Base-by-base conservation (phyloP, 2,113 vertebrate genomes). In the Neogale vison region DNA sequence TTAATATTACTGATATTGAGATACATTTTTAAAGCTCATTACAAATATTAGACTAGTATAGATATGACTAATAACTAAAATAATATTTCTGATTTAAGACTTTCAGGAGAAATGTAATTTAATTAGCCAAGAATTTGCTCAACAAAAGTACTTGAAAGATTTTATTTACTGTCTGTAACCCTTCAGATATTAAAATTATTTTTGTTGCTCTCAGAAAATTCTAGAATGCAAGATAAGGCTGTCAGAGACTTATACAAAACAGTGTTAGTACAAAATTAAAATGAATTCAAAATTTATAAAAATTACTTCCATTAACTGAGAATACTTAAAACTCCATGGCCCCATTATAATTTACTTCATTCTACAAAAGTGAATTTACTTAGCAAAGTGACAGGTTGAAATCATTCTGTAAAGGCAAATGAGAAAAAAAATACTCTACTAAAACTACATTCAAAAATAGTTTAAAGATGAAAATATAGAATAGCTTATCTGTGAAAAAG, bases 381-480 rank as follows among this genome's bases (percentile, higher is more conserved):
- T 88, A 81, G 23, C 52, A 82, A 74, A 67, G 11, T 26, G 0
- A 59, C 26, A 67, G 42, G 23, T 24, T 88, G n/a, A 21, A 69
- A 12, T 67, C 82, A 8, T 88, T 77, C 57, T 80, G 84, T 88
- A 47, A 57, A 96, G 59, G 57, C 69, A 39, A 31, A 55, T 87
- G 6, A 91, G 67, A 1, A 95, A 72, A 95, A 82, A 65, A 55
- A 55, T 55, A 55, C 12, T 76, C 6, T 42, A 77, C 50, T 95
- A 91, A 83, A 88, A 81, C 42, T 59, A 45, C 1, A 50, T 50
- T 79, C 2, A 82, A 57, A 18, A 72, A 86, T 92, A 83, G 13
- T 90, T 52, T 96, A 23, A 93, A 79, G 23, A 77, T 91, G 50
- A 95, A 97, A 67, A 36, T 63, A 0, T 18, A 42, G 13, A 93